These are phyloP conservation scores for Piprites chloris DNA, from an alignment of 2,113 vertebrate genomes.

Conservation along the genomic window DNA sequence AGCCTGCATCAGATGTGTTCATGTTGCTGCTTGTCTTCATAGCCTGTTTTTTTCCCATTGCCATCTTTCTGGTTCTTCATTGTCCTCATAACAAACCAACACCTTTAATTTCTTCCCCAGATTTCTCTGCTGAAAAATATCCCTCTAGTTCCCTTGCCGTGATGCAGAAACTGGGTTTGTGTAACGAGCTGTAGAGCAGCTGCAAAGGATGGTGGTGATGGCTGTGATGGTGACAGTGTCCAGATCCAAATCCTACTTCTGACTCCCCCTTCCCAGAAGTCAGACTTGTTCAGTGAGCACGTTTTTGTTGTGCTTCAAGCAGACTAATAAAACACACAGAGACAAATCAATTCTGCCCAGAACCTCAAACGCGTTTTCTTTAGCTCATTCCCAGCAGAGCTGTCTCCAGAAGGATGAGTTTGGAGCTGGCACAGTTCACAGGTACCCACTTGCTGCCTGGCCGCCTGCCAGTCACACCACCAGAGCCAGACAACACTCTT, in stretches of 20 bases:
- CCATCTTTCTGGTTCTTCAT: background rate
- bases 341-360: background rate
- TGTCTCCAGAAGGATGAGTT: background rate
- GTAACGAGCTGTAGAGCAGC: background rate
- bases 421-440: background rate
- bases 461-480: background rate
- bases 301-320: background rate
- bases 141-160: background rate
- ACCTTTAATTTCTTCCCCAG: background rate
- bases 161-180: background rate
- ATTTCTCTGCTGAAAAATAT: background rate
- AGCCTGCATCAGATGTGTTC: background rate
- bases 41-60: rapidly evolving
- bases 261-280: background rate
- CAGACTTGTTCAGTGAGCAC: background rate
- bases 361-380: background rate
- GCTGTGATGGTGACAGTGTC: background rate
- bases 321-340: background rate
- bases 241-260: background rate
- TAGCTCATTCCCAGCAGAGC: background rate
- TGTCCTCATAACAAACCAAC: background rate
- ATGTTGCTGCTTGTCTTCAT: background rate
- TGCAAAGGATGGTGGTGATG: background rate
- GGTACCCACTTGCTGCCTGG: background rate
- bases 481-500: background rate